These are phyloP conservation scores for Macrotus californicus DNA, from an alignment of 2,113 vertebrate genomes.

Conservation along the genomic window DNA sequence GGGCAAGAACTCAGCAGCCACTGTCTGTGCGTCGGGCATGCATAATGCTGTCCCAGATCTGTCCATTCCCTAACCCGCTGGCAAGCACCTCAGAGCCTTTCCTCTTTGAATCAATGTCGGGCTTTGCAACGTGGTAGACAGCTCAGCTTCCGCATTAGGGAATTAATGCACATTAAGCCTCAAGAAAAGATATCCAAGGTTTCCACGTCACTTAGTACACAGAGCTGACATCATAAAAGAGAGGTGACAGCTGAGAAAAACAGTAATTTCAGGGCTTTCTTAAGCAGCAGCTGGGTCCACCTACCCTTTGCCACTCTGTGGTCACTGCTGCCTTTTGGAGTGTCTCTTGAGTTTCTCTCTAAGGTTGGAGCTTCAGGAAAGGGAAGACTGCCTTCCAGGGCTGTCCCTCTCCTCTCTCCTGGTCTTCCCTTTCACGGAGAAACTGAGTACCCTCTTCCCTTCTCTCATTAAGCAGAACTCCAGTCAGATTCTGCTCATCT, in stretches of 20 bases:
- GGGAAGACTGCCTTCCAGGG: background rate
- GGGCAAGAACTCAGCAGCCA: background rate
- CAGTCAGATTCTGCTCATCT: background rate
- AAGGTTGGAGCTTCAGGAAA: background rate
- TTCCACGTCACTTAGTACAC: background rate
- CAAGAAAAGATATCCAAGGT: background rate
- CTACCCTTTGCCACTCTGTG: background rate
- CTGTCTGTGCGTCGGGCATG: background rate
- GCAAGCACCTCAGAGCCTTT: background rate
- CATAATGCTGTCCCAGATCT: background rate
- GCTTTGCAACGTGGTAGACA: background rate
- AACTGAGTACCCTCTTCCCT: background rate
- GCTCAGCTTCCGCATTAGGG: background rate
- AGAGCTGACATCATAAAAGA: background rate
- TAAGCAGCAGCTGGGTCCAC: background rate
- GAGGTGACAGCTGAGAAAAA: background rate
- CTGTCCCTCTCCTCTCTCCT: background rate
- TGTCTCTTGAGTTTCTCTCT: background rate
- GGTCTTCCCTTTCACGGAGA: background rate
- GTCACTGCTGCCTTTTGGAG: background rate
- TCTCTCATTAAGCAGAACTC: background rate
- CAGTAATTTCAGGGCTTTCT: background rate
- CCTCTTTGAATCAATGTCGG: slow-evolving; percentile 17
- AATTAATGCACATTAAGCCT: background rate
- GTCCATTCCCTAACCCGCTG: background rate